Evolutionary conservation across 2,888 invertebrate species (phyloP), one percentile per base, ranked within the genome.

Genomic region (Aricia artaxerxes): DNA sequence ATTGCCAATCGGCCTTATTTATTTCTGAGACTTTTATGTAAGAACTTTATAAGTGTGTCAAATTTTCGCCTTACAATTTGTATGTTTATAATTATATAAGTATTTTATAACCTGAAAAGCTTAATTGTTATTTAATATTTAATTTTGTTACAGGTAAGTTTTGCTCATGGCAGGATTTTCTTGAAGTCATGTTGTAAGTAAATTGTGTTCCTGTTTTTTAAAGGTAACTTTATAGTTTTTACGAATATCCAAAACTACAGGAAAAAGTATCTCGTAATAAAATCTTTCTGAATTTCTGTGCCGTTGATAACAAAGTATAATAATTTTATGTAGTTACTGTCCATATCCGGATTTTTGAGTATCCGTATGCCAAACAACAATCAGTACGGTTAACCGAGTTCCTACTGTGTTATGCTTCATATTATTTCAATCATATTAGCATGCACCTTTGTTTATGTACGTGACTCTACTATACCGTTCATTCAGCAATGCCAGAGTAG

Each of bases 141-240:
- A 64, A 69, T 69, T 69, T 35, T 69, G 69, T 38, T 69, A 38
- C 69, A 38, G 69, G 69, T 69, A 16, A 69, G 69, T 69, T 13
- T 69, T 35, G 13, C 35, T 13, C 35, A 35, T 11, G 11, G 57
- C 16, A 3, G 57, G 16, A 16, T 6, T 4, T 38, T 35, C 4
- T 4, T 13, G 16, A 38, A 35, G 35, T 35, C 4, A 3, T 13
- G 31, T 69, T 35, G 69, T 24, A 24, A 11, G 9, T 9, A 24
- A 24, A 24, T 24, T 24, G 49, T 49, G 49, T 44, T 44, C 44
- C 9, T 11, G 49, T 49, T 9, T 49, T 49, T 49, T 2, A 49
- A 49, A 49, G 49, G 11, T 11, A 49, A 49, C n/a, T n/a, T n/a
- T 9, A 40, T 5, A 5, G 40, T 49, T 44, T 24, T 24, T 24